Evolutionary conservation across 2,113 vertebrate species (phyloP).

Genomic region (Leucopternis melanops): DNA sequence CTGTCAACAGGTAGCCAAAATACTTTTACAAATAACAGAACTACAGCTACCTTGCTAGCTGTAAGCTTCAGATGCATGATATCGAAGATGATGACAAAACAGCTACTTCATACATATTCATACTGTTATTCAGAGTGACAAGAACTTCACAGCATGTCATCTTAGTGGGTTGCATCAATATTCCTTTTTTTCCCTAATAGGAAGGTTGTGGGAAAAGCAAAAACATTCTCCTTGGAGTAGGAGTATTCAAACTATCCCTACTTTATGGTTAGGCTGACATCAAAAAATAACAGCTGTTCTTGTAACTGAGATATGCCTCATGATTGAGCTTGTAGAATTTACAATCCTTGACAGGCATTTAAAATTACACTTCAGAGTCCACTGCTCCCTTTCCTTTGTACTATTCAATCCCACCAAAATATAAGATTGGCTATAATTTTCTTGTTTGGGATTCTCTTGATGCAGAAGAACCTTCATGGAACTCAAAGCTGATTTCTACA

Average conservation of each 20-base stretch:
- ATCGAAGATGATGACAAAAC: neutral
- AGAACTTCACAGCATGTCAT: neutral
- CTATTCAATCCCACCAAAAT: neutral
- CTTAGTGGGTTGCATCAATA: neutral
- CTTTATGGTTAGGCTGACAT: neutral
- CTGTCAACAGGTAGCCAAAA: neutral
- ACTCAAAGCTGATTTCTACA: neutral
- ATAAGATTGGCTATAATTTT: neutral
- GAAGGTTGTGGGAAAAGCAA: neutral
- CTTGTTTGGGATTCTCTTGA: neutral
- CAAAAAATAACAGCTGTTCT: neutral
- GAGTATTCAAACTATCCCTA: neutral
- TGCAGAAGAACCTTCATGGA: neutral
- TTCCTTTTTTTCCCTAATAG: neutral
- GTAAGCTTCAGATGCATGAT: neutral
- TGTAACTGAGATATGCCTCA: neutral
- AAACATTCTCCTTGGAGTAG: neutral
- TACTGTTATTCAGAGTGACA: neutral
- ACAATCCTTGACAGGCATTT: neutral
- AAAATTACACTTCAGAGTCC: neutral
- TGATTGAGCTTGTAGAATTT: neutral
- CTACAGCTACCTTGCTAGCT: neutral
- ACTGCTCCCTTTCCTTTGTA: neutral
- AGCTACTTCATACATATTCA: neutral
- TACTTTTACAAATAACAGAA: neutral